A percentile compares a stretch with the other conserved stretches of the same genome.
phyloP scores from a whole-genome alignment of 92 coral and sea anemone genomes.

The Virgularia gustaviana region DNA sequence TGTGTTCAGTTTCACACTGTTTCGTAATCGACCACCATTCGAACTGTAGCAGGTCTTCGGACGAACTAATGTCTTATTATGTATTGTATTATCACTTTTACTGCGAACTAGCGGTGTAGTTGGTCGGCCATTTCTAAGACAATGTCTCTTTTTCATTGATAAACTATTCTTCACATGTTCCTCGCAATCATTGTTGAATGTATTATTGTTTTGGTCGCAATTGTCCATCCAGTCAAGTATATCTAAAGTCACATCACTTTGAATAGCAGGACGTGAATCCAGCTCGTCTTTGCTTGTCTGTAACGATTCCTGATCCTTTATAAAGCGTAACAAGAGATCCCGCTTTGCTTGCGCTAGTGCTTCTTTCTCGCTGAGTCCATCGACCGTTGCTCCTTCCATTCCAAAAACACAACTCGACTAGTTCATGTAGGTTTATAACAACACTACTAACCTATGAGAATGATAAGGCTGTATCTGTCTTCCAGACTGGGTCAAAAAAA shows the following conservation, averaged over 20 bases:
- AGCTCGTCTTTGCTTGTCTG: conserved; percentile 71
- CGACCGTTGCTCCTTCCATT: too few relatives aligned
- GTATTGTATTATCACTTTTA: neutral
- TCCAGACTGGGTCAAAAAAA: too few relatives aligned
- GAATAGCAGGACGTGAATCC: conserved; percentile 64
- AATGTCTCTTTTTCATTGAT: neutral
- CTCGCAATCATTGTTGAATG: conserved; percentile 12
- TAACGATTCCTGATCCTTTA: conserved; percentile 82
- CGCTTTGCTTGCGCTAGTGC: conserved; percentile 67
- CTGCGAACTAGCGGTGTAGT: neutral
- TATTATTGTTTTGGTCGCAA: conserved; percentile 45
- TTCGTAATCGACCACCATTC: too few relatives aligned
- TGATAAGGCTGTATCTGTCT: too few relatives aligned
- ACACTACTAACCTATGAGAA: too few relatives aligned
- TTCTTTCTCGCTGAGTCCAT: conserved; percentile 50
- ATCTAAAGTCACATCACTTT: conserved; percentile 74
- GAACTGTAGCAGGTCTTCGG: neutral
- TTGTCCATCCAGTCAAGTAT: conserved; percentile 73
- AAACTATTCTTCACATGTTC: neutral
- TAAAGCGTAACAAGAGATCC: conserved; percentile 81
- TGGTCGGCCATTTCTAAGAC: neutral
- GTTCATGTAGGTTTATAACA: too few relatives aligned
- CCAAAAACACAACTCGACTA: too few relatives aligned
- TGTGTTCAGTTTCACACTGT: too few relatives aligned
- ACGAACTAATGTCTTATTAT: too few relatives aligned